phyloP scores from a whole-genome alignment of 64 coral and sea anemone genomes.

The Montipora efflorescens region DNA sequence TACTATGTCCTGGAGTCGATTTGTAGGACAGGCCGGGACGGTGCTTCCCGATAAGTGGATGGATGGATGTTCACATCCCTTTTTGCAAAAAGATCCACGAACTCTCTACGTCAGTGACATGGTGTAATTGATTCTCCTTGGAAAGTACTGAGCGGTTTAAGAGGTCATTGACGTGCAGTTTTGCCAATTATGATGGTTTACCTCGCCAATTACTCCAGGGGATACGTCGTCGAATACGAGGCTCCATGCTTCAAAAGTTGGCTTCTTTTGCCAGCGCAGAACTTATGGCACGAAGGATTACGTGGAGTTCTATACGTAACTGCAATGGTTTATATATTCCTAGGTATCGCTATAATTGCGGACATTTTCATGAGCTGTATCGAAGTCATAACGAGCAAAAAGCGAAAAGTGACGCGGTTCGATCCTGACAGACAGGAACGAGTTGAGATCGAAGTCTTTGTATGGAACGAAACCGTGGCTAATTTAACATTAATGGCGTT shows the following conservation, averaged over 20 bases:
- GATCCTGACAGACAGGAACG: conserved; percentile 78
- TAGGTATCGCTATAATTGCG: conserved; percentile 92
- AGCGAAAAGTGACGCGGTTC: conserved; percentile 71
- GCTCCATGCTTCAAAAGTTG: conserved; percentile 81
- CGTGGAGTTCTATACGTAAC: conserved; percentile 76
- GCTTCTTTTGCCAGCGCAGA: conserved; percentile 84
- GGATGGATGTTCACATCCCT: not conserved
- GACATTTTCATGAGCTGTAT: conserved; percentile 96
- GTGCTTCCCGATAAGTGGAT: not conserved
- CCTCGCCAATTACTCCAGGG: conserved; percentile 75
- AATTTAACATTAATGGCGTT: conserved; percentile 93
- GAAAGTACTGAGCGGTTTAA: not conserved
- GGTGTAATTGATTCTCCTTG: not conserved
- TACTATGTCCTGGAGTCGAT: not conserved
- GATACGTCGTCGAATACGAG: conserved; percentile 84
- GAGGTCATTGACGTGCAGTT: not conserved
- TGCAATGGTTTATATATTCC: conserved; percentile 87
- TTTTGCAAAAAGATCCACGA: not conserved
- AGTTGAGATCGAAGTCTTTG: conserved; percentile 81
- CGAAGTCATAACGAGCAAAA: conserved; percentile 92
- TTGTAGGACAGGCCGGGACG: not conserved
- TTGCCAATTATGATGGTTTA: conserved; percentile 53
- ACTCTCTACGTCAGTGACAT: not conserved
- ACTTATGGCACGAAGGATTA: conserved; percentile 76
- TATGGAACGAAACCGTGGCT: conserved; percentile 97